Evolutionary conservation across 37 sponge, comb jelly and placozoan species (phyloP).

Genomic region (Bolinopsis microptera): DNA sequence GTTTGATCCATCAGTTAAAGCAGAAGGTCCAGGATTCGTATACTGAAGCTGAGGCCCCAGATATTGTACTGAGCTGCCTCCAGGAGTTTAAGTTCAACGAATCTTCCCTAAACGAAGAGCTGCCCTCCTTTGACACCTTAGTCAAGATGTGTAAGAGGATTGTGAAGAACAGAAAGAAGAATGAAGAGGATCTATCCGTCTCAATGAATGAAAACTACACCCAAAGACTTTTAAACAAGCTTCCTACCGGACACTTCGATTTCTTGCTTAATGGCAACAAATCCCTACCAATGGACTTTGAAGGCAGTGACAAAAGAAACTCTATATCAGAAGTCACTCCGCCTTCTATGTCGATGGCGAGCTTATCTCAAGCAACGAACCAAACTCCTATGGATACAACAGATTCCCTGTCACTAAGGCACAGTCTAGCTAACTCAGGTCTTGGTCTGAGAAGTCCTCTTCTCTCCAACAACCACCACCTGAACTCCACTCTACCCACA

Average conservation of each 20-base stretch:
- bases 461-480: neutral
- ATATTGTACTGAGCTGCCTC: slow-evolving; percentile 60
- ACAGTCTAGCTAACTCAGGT: neutral
- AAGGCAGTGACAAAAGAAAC: neutral
- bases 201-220: neutral
- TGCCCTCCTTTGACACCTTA: slow-evolving; percentile 45
- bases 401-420: neutral
- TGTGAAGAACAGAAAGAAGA: slow-evolving; percentile 65
- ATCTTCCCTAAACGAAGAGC: slow-evolving; percentile 30
- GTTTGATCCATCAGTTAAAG: slow-evolving; percentile 45
- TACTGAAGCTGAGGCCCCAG: slow-evolving; percentile 32
- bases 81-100: slow-evolving; percentile 66
- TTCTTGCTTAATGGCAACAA: neutral
- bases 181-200: neutral
- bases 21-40: slow-evolving; percentile 15
- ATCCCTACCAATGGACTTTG: neutral
- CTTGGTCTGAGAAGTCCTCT: slow-evolving; percentile 42
- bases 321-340: neutral
- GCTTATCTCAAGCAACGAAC: neutral
- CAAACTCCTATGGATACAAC: neutral
- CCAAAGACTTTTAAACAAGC: neutral
- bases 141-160: slow-evolving; percentile 65
- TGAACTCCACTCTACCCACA: neutral
- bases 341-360: neutral
- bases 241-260: neutral